Evolutionary conservation across 2,888 invertebrate genomes (phyloP).

Genomic region (Crematogaster levior): DNA sequence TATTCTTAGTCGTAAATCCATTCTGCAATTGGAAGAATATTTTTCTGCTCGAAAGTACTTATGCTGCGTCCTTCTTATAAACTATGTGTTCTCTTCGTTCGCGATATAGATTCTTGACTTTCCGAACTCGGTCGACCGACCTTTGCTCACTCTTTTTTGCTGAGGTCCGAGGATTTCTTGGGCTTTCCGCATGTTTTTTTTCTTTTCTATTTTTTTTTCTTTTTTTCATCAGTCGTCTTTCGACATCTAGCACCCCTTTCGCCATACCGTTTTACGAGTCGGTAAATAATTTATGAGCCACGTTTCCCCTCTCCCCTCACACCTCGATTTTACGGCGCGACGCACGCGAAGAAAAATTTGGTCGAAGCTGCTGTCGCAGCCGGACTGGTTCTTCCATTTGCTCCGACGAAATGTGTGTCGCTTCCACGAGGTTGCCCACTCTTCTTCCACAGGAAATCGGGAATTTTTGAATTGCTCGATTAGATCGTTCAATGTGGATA

Average conservation of each 20-base stretch:
- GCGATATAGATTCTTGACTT: constrained; percentile 20
- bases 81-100: constrained; percentile 6
- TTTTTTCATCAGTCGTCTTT: constrained; percentile 7
- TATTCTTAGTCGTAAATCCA: constrained; percentile 27
- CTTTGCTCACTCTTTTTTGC: constrained; percentile 37
- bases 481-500: background rate
- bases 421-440: constrained; percentile 40
- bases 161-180: constrained; percentile 43
- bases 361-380: constrained; percentile 50
- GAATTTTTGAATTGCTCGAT: constrained; percentile 27
- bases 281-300: constrained; percentile 81
- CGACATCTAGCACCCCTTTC: constrained; percentile 24
- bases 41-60: background rate
- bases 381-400: constrained; percentile 48
- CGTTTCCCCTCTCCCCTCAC: too few species aligned
- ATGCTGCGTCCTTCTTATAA: constrained; percentile 11
- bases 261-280: constrained; percentile 56
- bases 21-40: background rate
- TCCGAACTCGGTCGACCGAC: constrained; percentile 14
- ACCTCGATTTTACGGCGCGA: constrained; percentile 75
- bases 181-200: constrained; percentile 27
- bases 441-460: constrained; percentile 48
- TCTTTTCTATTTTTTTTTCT: constrained; percentile 1
- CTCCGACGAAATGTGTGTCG: constrained; percentile 47
- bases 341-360: constrained; percentile 67